A percentile compares a stretch with the other conserved stretches of the same genome.
phyloP scores from a whole-genome alignment of 2,797 vertebrate species.

The Liparis tanakae region DNA sequence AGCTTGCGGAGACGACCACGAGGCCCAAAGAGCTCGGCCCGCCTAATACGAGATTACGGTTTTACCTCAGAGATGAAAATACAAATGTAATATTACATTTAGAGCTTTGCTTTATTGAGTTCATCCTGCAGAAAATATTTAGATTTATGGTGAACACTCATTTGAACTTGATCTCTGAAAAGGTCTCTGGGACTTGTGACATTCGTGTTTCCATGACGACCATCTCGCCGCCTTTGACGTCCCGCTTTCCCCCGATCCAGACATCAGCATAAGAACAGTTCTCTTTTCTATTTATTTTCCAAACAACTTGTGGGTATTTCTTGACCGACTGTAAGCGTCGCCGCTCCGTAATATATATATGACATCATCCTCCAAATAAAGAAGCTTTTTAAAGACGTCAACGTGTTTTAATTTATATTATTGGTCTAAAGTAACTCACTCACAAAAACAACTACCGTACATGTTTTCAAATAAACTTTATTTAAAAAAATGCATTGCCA shows the following conservation, averaged over 20 bases:
- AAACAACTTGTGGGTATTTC: conserved; percentile 27
- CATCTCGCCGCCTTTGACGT: conserved; percentile 18
- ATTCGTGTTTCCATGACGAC: not conserved
- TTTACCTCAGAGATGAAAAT: not conserved
- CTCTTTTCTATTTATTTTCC: conserved; percentile 41
- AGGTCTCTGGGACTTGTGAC: conserved; percentile 1
- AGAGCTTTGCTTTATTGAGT: not conserved
- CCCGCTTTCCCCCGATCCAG: not conserved
- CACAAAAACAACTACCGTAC: not conserved
- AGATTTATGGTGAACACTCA: not conserved
- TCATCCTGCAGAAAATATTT: not conserved
- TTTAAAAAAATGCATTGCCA: conserved; percentile 14
- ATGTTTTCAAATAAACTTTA: conserved; percentile 18
- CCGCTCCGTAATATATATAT: conserved; percentile 33
- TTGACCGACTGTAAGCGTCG: conserved; percentile 51
- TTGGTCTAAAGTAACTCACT: not conserved
- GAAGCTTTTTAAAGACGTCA: conserved; percentile 49
- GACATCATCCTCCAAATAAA: conserved; percentile 63
- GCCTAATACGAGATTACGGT: not conserved
- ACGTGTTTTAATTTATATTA: not conserved
- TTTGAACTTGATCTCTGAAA: not conserved
- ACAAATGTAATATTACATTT: not conserved
- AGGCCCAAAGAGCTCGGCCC: not conserved
- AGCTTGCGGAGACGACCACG: not conserved
- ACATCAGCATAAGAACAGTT: conserved; percentile 7